Conservation (phyloP, 2,888 invertebrate genomes). For the Muscina levida region DNA sequence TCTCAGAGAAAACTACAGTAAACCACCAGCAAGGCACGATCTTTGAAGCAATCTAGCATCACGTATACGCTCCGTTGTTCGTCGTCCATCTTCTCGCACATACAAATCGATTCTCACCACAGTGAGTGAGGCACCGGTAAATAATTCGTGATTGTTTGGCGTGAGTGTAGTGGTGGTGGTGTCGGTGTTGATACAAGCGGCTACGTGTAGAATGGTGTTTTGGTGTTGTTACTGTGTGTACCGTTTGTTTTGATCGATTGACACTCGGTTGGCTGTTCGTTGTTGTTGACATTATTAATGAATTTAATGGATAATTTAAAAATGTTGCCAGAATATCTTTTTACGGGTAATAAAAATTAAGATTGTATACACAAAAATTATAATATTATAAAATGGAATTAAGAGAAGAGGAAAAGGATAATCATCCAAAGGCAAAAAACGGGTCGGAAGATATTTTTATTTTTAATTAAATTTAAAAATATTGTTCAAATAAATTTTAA, state of each 20-base stretch:
- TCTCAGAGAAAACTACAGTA: slow-evolving; percentile 1
- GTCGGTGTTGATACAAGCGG: slow-evolving; percentile 7
- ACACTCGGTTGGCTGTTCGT: not conserved
- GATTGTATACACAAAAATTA: not conserved
- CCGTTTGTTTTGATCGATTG: slow-evolving; percentile 24
- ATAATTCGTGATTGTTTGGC: slow-evolving; percentile 32
- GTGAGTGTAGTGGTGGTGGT: slow-evolving; percentile 34
- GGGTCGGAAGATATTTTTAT: too few relatives aligned
- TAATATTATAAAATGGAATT: too few relatives aligned
- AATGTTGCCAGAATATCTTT: slow-evolving; percentile 72
- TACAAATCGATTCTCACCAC: not conserved
- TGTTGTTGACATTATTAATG: not conserved
- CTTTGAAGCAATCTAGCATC: slow-evolving; percentile 15
- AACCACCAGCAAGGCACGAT: slow-evolving; percentile 31
- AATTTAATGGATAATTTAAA: slow-evolving; percentile 50
- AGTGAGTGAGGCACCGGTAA: slow-evolving; percentile 45
- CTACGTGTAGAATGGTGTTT: too few relatives aligned
- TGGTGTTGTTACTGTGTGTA: not conserved
- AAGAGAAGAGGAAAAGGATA: too few relatives aligned
- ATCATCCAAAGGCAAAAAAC: too few relatives aligned
- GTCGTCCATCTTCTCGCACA: not conserved
- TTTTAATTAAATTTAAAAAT: too few relatives aligned
- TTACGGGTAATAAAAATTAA: slow-evolving; percentile 68
- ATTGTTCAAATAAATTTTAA: too few relatives aligned
- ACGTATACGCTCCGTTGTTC: slow-evolving; percentile 30